These are phyloP conservation scores for Stegodyphus dumicola DNA, from an alignment of 1,140 invertebrate genomes.

Conservation along the genomic window DNA sequence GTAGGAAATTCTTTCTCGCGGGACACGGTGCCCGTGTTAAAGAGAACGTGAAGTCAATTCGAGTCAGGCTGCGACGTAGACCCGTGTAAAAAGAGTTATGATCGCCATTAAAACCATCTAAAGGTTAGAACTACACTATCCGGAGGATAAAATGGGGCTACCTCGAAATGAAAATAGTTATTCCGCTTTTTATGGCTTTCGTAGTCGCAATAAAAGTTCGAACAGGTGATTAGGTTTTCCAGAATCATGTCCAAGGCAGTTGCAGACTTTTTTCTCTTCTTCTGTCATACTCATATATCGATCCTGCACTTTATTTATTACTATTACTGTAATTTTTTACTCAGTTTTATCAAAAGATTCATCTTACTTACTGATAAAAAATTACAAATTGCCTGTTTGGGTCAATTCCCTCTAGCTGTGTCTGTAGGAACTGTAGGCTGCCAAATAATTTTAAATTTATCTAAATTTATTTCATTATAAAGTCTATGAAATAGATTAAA, in stretches of 20 bases:
- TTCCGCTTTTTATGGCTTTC: conserved; percentile 43
- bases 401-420: no score
- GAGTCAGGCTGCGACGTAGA: not conserved
- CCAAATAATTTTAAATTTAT: no score
- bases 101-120: conserved; percentile 44
- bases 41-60: conserved; percentile 23
- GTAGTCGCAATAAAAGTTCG: conserved; percentile 49
- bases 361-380: no score
- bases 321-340: no score
- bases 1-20: conserved; percentile 1
- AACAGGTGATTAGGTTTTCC: conserved; percentile 52
- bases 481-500: no score
- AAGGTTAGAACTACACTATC: conserved; percentile 43
- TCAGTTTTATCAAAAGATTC: no score
- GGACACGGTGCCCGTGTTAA: not conserved
- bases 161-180: conserved; percentile 49
- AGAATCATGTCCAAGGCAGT: conserved; percentile 11
- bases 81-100: conserved; percentile 26
- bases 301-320: no score
- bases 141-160: conserved; percentile 32
- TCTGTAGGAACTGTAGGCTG: no score
- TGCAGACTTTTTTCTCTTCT: no score
- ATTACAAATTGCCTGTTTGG: no score
- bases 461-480: no score
- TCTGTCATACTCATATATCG: no score